Evolutionary conservation across 1,140 invertebrate genomes (phyloP).

Genomic region (Ceratoteleas bidentatus): DNA sequence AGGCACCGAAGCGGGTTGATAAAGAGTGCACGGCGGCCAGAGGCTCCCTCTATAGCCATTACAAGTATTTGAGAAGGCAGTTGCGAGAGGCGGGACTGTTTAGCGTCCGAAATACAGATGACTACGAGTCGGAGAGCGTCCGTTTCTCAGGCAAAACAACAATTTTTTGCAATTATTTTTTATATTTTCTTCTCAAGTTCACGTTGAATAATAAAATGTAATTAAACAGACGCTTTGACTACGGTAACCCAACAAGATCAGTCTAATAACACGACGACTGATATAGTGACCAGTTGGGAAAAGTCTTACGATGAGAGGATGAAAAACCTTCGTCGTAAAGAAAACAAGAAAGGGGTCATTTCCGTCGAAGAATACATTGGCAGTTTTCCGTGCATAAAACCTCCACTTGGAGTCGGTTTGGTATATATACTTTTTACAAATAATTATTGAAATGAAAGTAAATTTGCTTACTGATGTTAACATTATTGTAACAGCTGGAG

Average conservation of each 20-base stretch:
- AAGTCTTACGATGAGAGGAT: neutral
- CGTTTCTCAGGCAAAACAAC: neutral
- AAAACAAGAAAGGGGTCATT: neutral
- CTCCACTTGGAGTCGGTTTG: neutral
- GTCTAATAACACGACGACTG: neutral
- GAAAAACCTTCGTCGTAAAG: neutral
- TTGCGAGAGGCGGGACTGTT: too few relatives aligned
- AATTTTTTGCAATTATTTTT: neutral
- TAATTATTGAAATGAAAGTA: too few relatives aligned
- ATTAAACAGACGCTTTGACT: neutral
- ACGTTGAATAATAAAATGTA: neutral
- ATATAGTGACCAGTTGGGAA: neutral
- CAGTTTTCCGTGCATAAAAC: conserved; percentile 2
- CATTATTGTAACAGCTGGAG: neutral
- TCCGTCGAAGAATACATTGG: neutral
- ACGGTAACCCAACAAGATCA: neutral
- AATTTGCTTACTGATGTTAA: neutral
- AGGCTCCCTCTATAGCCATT: too few relatives aligned
- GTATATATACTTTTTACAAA: neutral
- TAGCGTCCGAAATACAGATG: too few relatives aligned
- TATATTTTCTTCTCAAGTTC: neutral
- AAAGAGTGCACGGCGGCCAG: too few relatives aligned
- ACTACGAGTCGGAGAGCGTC: too few relatives aligned
- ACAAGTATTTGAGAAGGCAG: too few relatives aligned
- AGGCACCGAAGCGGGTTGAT: too few relatives aligned